phyloP scores from a whole-genome alignment of 2,797 vertebrate species.

The Labroides dimidiatus region DNA sequence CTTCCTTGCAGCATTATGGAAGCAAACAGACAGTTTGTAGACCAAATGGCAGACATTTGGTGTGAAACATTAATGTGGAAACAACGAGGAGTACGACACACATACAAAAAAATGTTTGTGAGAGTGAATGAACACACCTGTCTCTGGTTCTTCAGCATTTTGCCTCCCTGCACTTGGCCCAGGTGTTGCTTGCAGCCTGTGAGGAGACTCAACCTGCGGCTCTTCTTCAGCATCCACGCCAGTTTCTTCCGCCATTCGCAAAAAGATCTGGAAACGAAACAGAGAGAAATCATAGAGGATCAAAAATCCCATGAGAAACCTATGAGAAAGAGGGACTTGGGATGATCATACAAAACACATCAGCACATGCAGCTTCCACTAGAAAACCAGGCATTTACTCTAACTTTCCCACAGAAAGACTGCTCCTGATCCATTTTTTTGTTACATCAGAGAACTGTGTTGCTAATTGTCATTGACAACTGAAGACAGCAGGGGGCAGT shows the following conservation, averaged over 20 bases:
- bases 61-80: no score
- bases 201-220: slow-evolving; percentile 26
- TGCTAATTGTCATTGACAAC: background rate
- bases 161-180: slow-evolving; percentile 37
- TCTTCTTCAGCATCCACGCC: slow-evolving; percentile 69
- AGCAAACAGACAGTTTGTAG: slow-evolving; percentile 62
- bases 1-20: slow-evolving; percentile 79
- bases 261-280: slow-evolving; percentile 86
- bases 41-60: slow-evolving; percentile 16
- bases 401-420: no score
- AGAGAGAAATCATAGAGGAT: background rate
- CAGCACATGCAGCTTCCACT: no score
- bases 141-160: slow-evolving; percentile 67
- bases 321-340: no score
- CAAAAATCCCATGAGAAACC: no score
- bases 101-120: background rate
- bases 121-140: slow-evolving; percentile 58
- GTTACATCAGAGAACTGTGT: no score
- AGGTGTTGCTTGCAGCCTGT: slow-evolving; percentile 14
- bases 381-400: no score
- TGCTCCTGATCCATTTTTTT: no score
- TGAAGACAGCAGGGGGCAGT: slow-evolving; percentile 50
- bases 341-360: no score
- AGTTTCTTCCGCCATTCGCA: slow-evolving; percentile 86
- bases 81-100: slow-evolving; percentile 21